These are phyloP conservation scores for Lathronympha strigana DNA, from an alignment of 2,888 invertebrate species.

Conservation along the genomic window DNA sequence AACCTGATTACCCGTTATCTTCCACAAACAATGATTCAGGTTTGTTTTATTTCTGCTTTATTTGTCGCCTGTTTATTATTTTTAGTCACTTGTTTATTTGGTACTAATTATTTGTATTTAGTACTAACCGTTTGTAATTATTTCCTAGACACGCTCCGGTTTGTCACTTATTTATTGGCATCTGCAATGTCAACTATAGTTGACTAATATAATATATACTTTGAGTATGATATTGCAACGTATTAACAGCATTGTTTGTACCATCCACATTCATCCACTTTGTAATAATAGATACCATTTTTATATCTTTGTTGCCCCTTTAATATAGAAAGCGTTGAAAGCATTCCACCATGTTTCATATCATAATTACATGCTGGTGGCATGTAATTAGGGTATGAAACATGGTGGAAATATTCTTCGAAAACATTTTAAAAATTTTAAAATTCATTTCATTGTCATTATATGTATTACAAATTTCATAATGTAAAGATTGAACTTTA, in stretches of 20 bases:
- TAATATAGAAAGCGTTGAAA: background rate
- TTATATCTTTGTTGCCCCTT: no score
- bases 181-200: background rate
- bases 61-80: conserved; percentile 22
- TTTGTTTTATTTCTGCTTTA: conserved; percentile 55
- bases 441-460: no score
- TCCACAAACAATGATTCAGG: conserved; percentile 77
- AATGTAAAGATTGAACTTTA: no score
- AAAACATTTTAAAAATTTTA: no score
- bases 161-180: background rate
- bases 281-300: no score
- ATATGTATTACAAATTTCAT: no score
- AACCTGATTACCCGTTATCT: conserved; percentile 70
- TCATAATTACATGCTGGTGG: no score
- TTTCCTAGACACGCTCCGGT: no score
- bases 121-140: background rate
- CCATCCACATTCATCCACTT: no score
- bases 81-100: conserved; percentile 2
- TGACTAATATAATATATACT: background rate
- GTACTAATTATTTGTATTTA: conserved; percentile 4
- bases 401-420: no score
- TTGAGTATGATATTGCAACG: background rate
- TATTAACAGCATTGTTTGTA: background rate
- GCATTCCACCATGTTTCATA: no score
- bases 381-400: no score